Evolutionary conservation across 2,113 vertebrate species (phyloP).

Genomic region (Piprites chloris): DNA sequence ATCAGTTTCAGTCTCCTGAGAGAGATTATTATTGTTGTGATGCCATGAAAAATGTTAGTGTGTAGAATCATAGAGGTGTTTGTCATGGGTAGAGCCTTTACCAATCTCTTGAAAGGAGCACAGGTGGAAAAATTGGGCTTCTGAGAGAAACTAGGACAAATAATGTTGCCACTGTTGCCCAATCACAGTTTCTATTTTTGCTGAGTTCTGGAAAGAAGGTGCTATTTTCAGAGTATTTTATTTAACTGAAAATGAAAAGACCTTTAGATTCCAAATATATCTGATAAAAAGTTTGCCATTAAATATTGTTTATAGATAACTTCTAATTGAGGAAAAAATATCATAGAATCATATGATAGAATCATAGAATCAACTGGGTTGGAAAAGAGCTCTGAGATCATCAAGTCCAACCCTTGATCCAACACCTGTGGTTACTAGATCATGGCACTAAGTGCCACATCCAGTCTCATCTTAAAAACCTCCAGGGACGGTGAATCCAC

Average conservation of each 20-base stretch:
- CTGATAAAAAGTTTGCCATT: neutral
- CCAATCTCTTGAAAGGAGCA: neutral
- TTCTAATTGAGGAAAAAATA: neutral
- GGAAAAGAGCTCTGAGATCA: too few relatives aligned
- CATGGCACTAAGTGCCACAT: too few relatives aligned
- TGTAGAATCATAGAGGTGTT: neutral
- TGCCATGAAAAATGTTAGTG: neutral
- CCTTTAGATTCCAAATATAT: neutral
- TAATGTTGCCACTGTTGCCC: neutral
- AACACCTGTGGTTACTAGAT: too few relatives aligned
- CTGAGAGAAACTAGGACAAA: neutral
- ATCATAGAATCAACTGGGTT: too few relatives aligned
- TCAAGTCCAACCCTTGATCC: too few relatives aligned
- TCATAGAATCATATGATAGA: too few relatives aligned
- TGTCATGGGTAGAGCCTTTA: neutral
- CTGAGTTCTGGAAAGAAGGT: neutral
- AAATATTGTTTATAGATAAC: neutral
- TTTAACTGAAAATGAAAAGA: neutral
- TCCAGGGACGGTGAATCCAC: too few relatives aligned
- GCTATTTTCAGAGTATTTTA: neutral
- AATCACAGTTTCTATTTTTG: neutral
- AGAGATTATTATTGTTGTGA: neutral
- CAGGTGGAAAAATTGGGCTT: neutral
- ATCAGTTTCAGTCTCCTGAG: neutral
- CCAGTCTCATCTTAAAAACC: too few relatives aligned